Evolutionary conservation across 2,113 vertebrate species (phyloP).

Genomic region (Tauraco erythrolophus): DNA sequence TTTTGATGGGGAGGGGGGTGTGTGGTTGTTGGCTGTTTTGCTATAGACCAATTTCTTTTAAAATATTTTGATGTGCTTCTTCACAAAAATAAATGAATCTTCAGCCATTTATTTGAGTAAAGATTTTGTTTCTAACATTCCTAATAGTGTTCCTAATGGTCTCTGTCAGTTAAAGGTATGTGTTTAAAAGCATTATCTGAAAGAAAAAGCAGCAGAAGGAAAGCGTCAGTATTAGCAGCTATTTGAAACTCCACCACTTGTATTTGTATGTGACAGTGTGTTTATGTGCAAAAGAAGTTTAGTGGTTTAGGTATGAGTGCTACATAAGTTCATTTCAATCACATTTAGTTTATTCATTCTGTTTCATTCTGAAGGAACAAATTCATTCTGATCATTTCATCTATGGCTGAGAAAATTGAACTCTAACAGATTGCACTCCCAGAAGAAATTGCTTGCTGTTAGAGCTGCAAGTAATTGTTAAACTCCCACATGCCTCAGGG

Average conservation of each 20-base stretch:
- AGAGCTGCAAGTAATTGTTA: conserved; percentile 81
- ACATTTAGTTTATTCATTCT: conserved; percentile 79
- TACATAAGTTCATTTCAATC: conserved; percentile 78
- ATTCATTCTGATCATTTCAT: conserved; percentile 82
- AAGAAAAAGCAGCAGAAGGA: background rate
- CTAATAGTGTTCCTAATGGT: background rate
- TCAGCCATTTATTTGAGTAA: background rate
- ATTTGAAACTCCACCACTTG: background rate
- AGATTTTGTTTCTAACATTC: background rate
- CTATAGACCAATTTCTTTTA: background rate
- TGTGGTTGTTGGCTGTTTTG: background rate
- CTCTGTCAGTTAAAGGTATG: background rate
- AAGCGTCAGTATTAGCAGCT: background rate
- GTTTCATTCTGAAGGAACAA: conserved; percentile 78
- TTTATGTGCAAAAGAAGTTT: background rate
- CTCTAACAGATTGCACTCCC: conserved; percentile 79
- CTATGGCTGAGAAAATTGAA: conserved; percentile 80
- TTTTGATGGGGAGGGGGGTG: fast-evolving
- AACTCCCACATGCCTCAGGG: conserved; percentile 76
- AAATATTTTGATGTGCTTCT: background rate
- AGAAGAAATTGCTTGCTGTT: conserved; percentile 81
- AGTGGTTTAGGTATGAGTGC: conserved; percentile 59
- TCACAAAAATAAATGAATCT: background rate
- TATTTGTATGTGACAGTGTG: background rate
- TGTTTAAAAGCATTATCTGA: background rate